A percentile compares a stretch with the other conserved stretches of the same genome.
Evolutionary conservation across 2,113 vertebrate genomes (phyloP).

Genomic region (Crocuta crocuta): DNA sequence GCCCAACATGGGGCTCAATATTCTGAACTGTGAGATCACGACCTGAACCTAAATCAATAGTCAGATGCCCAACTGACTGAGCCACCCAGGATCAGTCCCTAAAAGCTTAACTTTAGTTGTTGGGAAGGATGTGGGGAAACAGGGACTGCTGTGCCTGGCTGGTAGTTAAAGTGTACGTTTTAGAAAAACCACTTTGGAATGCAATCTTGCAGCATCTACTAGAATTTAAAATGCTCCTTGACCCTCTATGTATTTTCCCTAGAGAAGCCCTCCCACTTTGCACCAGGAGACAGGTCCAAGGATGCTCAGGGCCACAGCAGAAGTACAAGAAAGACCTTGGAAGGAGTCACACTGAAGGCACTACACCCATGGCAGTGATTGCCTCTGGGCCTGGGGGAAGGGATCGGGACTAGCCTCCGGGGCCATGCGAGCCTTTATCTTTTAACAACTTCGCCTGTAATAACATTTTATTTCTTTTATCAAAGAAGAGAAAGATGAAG

Average conservation of each 20-base stretch:
- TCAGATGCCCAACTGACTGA: too few species aligned
- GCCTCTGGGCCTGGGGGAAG: background rate
- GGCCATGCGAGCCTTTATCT: background rate
- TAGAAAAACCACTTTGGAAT: slow-evolving; percentile 6
- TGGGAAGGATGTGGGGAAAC: background rate
- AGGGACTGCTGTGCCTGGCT: background rate
- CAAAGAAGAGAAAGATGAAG: background rate
- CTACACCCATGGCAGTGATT: background rate
- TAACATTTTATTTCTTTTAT: background rate
- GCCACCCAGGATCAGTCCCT: background rate
- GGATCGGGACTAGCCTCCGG: background rate
- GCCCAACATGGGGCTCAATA: too few species aligned
- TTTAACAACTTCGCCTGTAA: slow-evolving; percentile 4
- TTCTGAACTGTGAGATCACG: too few species aligned
- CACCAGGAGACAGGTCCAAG: background rate
- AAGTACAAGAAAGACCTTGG: background rate
- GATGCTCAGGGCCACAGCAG: background rate
- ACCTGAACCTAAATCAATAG: too few species aligned
- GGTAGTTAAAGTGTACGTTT: background rate
- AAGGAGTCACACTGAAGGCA: background rate
- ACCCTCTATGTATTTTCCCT: background rate
- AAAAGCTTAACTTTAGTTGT: slow-evolving; percentile 1
- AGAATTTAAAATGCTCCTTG: background rate
- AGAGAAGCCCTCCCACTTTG: background rate
- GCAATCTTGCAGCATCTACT: background rate